Percentiles rank a stretch among this genome's conserved stretches.
Evolutionary conservation across 2,888 invertebrate species (phyloP).

Genomic region (Spisula solida): DNA sequence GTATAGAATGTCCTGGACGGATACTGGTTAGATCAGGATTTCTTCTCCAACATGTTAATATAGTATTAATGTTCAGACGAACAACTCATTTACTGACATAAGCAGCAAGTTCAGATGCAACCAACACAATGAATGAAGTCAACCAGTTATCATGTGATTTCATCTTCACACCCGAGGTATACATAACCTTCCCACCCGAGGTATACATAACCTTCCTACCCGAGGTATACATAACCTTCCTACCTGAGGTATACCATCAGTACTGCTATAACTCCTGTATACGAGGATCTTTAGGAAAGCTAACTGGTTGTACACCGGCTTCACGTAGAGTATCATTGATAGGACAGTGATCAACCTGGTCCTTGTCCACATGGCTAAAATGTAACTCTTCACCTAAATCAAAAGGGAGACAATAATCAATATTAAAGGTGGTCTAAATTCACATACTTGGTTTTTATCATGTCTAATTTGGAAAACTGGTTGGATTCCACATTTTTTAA

Average conservation of each 20-base stretch:
- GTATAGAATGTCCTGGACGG: not conserved
- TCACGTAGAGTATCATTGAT: slow-evolving; percentile 82
- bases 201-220: not conserved
- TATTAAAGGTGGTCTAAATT: not conserved
- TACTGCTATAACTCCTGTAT: slow-evolving; percentile 75
- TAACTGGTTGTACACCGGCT: slow-evolving; percentile 83
- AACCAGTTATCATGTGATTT: not conserved
- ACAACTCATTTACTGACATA: not conserved
- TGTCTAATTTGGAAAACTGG: no score
- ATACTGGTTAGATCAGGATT: not conserved
- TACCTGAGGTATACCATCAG: not conserved
- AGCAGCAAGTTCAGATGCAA: not conserved
- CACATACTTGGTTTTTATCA: not conserved
- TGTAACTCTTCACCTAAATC: slow-evolving; percentile 82
- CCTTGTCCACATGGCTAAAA: slow-evolving; percentile 81
- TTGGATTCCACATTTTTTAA: no score
- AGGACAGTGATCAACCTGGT: slow-evolving; percentile 80
- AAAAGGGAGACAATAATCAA: not conserved
- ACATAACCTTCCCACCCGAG: no score
- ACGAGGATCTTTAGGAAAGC: slow-evolving; percentile 83
- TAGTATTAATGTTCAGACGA: not conserved
- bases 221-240: not conserved
- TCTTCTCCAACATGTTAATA: not conserved
- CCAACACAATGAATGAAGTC: not conserved
- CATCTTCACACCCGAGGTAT: no score